Evolutionary conservation across 2,888 invertebrate species (phyloP).

Genomic region (Bombylius discolor): DNA sequence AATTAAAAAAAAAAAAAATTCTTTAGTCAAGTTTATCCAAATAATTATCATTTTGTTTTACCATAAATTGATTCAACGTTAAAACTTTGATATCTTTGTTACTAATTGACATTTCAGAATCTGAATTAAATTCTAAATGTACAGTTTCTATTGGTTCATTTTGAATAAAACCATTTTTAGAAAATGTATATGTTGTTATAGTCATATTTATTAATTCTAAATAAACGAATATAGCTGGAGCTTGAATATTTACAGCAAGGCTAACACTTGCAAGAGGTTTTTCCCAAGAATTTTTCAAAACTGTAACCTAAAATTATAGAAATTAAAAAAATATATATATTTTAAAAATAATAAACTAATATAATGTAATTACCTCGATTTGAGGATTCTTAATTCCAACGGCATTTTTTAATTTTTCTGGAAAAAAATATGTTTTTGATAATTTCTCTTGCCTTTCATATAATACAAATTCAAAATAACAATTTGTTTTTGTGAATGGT

Average conservation of each 20-base stretch:
- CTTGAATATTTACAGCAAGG: slow-evolving; percentile 25
- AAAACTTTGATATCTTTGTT: slow-evolving; percentile 25
- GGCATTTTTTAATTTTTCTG: slow-evolving; percentile 43
- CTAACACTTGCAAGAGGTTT: slow-evolving; percentile 21
- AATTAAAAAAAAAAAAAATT: too few species aligned
- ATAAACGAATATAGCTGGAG: slow-evolving; percentile 33
- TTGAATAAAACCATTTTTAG: slow-evolving; percentile 34
- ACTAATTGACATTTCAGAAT: slow-evolving; percentile 19
- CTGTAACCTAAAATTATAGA: slow-evolving; percentile 20
- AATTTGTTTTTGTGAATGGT: slow-evolving; percentile 21
- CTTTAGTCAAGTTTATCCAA: too few species aligned
- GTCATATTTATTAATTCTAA: slow-evolving; percentile 24
- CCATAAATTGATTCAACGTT: slow-evolving; percentile 29
- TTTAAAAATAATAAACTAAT: neutral
- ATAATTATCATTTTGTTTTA: neutral
- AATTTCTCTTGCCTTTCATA: slow-evolving; percentile 36
- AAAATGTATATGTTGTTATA: slow-evolving; percentile 24
- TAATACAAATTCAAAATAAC: slow-evolving; percentile 39
- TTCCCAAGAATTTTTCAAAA: slow-evolving; percentile 22
- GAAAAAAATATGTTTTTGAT: slow-evolving; percentile 56
- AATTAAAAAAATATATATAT: neutral
- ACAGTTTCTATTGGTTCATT: slow-evolving; percentile 26
- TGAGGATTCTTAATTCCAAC: slow-evolving; percentile 41
- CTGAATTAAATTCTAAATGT: slow-evolving; percentile 23
- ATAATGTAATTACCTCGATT: slow-evolving; percentile 39